phyloP scores from a whole-genome alignment of 2,113 vertebrate genomes.

The Saguinus imperator region DNA sequence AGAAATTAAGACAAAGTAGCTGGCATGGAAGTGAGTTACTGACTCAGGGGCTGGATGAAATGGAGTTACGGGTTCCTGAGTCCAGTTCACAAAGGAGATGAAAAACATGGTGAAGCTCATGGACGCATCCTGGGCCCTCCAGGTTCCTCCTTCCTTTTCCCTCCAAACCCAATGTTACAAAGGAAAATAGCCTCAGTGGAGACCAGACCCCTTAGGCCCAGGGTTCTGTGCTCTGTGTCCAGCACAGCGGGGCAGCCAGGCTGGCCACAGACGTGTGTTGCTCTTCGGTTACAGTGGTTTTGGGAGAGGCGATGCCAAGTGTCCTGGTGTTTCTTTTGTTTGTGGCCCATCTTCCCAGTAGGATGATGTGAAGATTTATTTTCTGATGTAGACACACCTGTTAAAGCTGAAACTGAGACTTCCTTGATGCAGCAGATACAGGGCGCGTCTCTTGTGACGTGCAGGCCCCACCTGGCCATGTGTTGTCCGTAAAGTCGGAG shows the following conservation, averaged over 20 bases:
- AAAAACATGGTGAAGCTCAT: background rate
- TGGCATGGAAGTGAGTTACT: background rate
- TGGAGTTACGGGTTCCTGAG: background rate
- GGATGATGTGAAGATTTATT: background rate
- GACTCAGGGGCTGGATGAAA: background rate
- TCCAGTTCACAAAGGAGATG: background rate
- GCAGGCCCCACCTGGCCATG: background rate
- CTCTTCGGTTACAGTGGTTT: background rate
- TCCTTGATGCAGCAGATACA: background rate
- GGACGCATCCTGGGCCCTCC: no score
- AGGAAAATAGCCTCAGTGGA: slow-evolving; percentile 72
- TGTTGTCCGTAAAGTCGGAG: slow-evolving; percentile 20
- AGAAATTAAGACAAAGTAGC: background rate
- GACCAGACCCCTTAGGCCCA: slow-evolving; percentile 7
- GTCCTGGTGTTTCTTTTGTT: background rate
- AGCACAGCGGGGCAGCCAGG: background rate
- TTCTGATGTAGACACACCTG: slow-evolving; percentile 26
- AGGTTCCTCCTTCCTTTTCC: background rate
- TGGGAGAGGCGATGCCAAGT: background rate
- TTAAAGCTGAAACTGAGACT: background rate
- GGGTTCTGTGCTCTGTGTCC: slow-evolving; percentile 31
- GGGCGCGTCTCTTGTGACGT: slow-evolving; percentile 1
- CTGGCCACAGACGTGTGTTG: background rate
- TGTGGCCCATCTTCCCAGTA: background rate
- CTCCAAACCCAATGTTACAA: slow-evolving; percentile 32